These are phyloP conservation scores for Hydrolagus affinis DNA, from an alignment of 2,113 vertebrate genomes.

Conservation along the genomic window DNA sequence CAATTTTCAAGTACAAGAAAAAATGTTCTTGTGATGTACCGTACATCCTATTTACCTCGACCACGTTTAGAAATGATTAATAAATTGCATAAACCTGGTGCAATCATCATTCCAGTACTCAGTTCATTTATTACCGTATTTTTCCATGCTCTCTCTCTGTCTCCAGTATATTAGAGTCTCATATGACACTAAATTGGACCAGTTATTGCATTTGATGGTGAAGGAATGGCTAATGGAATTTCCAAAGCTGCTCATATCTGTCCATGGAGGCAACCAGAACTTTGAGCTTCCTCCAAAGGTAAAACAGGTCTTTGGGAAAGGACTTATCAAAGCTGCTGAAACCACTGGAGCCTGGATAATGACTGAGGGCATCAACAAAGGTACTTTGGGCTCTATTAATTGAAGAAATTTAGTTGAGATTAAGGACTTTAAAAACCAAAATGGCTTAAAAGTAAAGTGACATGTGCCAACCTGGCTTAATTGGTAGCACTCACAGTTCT, in stretches of 20 bases:
- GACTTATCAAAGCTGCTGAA: conserved; percentile 78
- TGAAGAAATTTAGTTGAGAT: background rate
- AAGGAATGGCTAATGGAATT: conserved; percentile 91
- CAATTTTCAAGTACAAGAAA: no score
- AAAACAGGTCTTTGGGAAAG: conserved; percentile 76
- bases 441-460: background rate
- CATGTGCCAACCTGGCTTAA: no score
- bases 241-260: conserved; percentile 82
- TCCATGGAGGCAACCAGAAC: conserved; percentile 81
- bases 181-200: conserved; percentile 73
- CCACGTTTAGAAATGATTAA: no score
- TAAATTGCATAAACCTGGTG: no score
- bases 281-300: conserved; percentile 74
- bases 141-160: background rate
- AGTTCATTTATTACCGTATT: background rate
- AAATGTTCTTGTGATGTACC: no score
- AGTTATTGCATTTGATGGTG: conserved; percentile 77
- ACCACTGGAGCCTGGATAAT: conserved; percentile 92
- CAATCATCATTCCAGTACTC: background rate
- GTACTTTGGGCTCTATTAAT: conserved; percentile 46
- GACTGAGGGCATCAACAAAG: conserved; percentile 84
- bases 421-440: background rate
- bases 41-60: no score
- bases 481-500: background rate
- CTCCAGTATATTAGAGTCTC: conserved; percentile 80